These are phyloP conservation scores for Salvelinus sp. DNA, from an alignment of 2,113 vertebrate species.

Conservation along the genomic window DNA sequence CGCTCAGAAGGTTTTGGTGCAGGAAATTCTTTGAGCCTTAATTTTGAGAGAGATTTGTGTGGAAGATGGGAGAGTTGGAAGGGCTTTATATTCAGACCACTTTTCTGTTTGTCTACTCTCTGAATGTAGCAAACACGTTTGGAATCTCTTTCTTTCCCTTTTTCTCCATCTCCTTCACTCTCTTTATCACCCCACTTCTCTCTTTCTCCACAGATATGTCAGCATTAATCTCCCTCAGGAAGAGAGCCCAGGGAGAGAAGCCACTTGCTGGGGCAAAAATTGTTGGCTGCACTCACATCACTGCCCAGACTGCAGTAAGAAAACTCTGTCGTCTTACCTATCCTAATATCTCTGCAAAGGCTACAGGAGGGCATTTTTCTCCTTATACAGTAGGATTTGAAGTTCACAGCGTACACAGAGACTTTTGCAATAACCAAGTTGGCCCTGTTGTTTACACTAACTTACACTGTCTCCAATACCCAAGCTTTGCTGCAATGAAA, in stretches of 20 bases:
- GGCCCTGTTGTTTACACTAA: neutral
- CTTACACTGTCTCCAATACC: neutral
- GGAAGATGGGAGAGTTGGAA: too few relatives aligned
- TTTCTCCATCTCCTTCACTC: neutral
- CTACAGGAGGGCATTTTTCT: neutral
- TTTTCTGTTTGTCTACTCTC: neutral
- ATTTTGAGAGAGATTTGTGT: too few relatives aligned
- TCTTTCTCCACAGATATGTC: slow-evolving; percentile 86
- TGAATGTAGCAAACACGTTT: neutral
- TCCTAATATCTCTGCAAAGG: neutral
- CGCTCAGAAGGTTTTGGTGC: too few relatives aligned
- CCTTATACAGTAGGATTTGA: neutral
- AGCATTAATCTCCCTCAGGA: slow-evolving; percentile 94
- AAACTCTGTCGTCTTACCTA: slow-evolving; percentile 9
- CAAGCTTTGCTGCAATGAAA: neutral
- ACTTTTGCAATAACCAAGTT: neutral
- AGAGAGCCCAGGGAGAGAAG: slow-evolving; percentile 97
- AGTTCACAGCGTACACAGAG: neutral
- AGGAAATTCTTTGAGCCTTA: too few relatives aligned
- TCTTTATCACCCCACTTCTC: neutral
- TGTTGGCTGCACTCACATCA: slow-evolving; percentile 98
- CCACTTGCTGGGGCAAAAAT: slow-evolving; percentile 97
- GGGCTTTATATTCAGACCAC: too few relatives aligned
- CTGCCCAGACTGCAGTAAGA: slow-evolving; percentile 94
- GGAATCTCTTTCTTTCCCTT: neutral